Base-by-base conservation (phyloP, 2,797 vertebrate species). In the Iguana delicatissima region DNA sequence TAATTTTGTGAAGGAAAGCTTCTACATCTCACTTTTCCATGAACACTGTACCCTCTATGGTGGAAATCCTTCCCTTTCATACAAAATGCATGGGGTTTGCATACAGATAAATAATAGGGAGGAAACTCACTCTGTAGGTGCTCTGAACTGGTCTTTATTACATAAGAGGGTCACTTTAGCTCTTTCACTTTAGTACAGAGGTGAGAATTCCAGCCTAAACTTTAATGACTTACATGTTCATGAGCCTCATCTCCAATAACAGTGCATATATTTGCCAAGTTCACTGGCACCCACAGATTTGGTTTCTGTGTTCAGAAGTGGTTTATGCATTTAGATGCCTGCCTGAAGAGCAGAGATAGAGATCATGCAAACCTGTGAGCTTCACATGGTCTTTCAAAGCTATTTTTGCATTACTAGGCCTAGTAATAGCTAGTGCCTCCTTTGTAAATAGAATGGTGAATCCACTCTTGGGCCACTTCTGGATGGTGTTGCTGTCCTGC, bases 1-100 rank as follows among this genome's bases (percentile, higher is more conserved):
- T 87, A 79, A 87, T 87, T 79, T 32, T 73, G 85, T 86, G 57
- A 79, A 46, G 29, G 7, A 69, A 64, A 84, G 16, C 32, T 69
- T 38, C 29, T 62, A 50, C 35, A 74, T 38, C 55, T 32, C 20
- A 16, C 4, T 26, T n/a, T 79, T 79, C 57, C 22, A 79, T 46
- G 29, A 57, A 64, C 64, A 79, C 6, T 5, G 20, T 26, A 26
- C 16, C 16, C 13, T 87, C 29, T 64, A 7, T n/a, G 7, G 42
- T 32, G 9, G 29, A 79, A 50, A 46, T 9, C 73, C 16, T 76
- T 35, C 24, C 85, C 38, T 64, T 87, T 42, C 14, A 64, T 42
- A 1, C 5, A 8, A 64, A 35, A 86, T 29, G 55, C 73, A 46
- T 38, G 22, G 52, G 55, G 3, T 32, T 24, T 59, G 35, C 24